phyloP scores from a whole-genome alignment of 64 coral and sea anemone genomes.

The Porites lutea region DNA sequence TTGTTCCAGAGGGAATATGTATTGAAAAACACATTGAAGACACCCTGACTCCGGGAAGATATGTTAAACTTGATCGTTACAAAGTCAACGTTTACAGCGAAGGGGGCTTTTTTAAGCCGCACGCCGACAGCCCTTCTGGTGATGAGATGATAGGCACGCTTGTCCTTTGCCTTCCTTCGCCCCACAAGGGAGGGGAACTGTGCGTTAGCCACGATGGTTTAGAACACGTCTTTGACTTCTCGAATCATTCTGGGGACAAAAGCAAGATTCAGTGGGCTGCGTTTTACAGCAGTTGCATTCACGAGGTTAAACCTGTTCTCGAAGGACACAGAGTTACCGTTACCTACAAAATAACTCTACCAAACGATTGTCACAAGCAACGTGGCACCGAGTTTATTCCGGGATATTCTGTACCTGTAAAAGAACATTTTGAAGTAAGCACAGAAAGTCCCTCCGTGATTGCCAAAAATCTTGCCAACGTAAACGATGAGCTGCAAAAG shows the following conservation, averaged over 20 bases:
- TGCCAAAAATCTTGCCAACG: background rate
- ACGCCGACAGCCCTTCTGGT: conserved; percentile 37
- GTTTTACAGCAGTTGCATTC: conserved; percentile 50
- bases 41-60: conserved; percentile 5
- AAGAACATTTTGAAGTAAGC: conserved; percentile 49
- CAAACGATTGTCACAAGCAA: background rate
- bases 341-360: conserved; percentile 20
- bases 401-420: background rate
- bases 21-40: conserved; percentile 23
- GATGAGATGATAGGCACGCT: conserved; percentile 42
- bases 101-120: conserved; percentile 41
- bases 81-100: conserved; percentile 34
- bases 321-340: conserved; percentile 42
- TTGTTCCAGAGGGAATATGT: background rate
- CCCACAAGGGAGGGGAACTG: conserved; percentile 20
- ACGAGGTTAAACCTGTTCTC: conserved; percentile 30
- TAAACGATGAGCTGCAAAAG: conserved; percentile 31
- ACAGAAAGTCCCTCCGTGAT: conserved; percentile 19
- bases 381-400: too few species aligned
- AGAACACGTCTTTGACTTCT: conserved; percentile 43
- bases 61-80: conserved; percentile 20
- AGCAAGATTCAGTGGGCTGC: conserved; percentile 39
- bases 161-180: conserved; percentile 35
- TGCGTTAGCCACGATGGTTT: conserved; percentile 33
- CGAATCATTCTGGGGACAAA: conserved; percentile 1